Conservation (phyloP, 2,113 vertebrate species). For the Alethe diademata region DNA sequence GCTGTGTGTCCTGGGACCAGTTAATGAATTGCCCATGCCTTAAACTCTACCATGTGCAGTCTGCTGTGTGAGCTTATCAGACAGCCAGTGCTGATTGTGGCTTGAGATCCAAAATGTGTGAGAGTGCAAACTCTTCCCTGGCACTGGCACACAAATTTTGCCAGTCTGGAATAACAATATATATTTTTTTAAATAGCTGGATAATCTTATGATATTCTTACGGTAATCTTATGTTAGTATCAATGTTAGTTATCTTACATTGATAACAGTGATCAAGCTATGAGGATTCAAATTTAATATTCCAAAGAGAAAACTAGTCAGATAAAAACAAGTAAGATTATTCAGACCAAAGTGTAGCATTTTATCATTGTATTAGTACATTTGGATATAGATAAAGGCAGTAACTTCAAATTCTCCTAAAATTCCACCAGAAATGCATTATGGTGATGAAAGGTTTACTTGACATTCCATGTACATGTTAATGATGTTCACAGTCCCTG, state of each 20-base stretch:
- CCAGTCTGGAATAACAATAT: background rate
- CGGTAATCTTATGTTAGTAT: background rate
- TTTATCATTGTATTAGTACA: background rate
- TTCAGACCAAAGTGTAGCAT: background rate
- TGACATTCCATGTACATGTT: background rate
- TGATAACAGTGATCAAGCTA: background rate
- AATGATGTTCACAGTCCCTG: background rate
- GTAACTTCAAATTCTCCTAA: background rate
- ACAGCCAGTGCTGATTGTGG: background rate
- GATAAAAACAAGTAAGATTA: background rate
- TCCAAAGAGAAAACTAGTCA: background rate
- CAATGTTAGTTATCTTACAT: background rate
- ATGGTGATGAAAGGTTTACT: background rate
- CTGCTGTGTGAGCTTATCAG: rapidly evolving
- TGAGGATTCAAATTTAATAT: background rate
- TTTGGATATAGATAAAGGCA: background rate
- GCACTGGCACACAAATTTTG: background rate
- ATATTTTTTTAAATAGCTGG: background rate
- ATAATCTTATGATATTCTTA: background rate
- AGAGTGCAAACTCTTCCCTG: background rate
- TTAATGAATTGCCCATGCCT: background rate
- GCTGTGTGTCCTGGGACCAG: background rate
- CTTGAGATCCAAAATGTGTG: background rate
- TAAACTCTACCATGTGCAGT: background rate
- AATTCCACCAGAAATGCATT: background rate